Base-by-base conservation (phyloP, 2,797 vertebrate genomes). In the Neosilurus mollespiculum region DNA sequence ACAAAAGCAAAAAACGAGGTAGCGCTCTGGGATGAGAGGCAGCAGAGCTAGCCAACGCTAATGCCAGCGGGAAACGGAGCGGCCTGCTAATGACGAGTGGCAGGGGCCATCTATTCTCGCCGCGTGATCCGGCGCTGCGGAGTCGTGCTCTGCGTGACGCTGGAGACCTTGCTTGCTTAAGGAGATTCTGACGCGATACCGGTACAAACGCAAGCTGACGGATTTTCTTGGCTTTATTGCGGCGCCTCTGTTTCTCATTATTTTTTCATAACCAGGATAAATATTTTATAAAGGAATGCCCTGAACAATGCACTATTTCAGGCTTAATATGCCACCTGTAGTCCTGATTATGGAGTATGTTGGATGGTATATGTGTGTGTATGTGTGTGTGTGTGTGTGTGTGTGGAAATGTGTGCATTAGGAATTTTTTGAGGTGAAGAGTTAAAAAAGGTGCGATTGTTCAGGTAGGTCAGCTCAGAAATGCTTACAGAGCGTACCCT, bases 1-100 rank as follows among this genome's bases (percentile, higher is more conserved):
- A 20, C 34, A 3, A 9, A 14, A 43, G 53, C 81, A 88, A 78
- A 83, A 82, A 88, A 85, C 86, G 85, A 82, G 70, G 80, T 65
- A 73, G 69, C 86, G 80, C 69, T 65, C 86, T 80, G 78, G 43
- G 69, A 81, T 49, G 82, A 80, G 81, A 10, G 54, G 56, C 64
- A 81, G 88, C 86, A 85, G 82, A 80, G 88, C 80, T 67, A 88
- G 90, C 89, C 87, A 72, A 85, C 75, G 78, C 86, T 87, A 92
- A 92, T 91, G 90, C 89, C 90, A 88, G 81, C 87, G 87, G 88
- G 90, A 93, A 93, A 93, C 89, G 86, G 90, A 94, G 90, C 88
- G 89, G 90, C 90, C 87, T 61, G 84, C 91, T 94, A 94, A 95
- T 92, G 90, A 89, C 83, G 88, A 91, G 88, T 93, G 94, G 93